A percentile compares a stretch with the other conserved stretches of the same genome.
Conservation (phyloP, 2,113 vertebrate genomes). For the Mus pahari region DNA sequence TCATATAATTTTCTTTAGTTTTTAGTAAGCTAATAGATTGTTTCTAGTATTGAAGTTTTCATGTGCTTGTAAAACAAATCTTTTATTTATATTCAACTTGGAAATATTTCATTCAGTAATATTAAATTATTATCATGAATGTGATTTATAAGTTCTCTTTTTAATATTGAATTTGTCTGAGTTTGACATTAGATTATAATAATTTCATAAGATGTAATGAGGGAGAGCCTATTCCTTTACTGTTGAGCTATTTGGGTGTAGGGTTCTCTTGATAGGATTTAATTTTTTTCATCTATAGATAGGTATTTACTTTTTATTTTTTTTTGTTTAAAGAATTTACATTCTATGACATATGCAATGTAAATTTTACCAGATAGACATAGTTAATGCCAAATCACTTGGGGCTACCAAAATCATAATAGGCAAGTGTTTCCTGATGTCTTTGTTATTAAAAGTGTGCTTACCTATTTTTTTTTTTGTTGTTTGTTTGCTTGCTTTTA, state of each 20-base stretch:
- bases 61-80: constrained; percentile 1
- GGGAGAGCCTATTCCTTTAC: neutral
- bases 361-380: neutral
- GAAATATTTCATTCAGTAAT: constrained; percentile 42
- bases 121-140: constrained; percentile 42
- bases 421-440: constrained; percentile 18
- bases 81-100: constrained; percentile 39
- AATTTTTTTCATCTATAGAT: neutral
- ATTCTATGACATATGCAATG: neutral
- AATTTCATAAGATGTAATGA: constrained; percentile 5
- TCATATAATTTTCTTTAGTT: neutral
- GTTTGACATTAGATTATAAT: constrained; percentile 27
- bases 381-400: constrained; percentile 27
- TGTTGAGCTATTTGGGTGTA: constrained; percentile 19
- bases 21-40: constrained; percentile 32
- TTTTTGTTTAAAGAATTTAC: constrained; percentile 9
- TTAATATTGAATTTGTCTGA: constrained; percentile 26
- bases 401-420: constrained; percentile 44
- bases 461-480: neutral
- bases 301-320: constrained; percentile 12
- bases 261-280: constrained; percentile 6
- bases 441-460: neutral
- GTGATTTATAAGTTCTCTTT: constrained; percentile 28
- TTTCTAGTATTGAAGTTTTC: constrained; percentile 21
- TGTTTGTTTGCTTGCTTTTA: neutral